Evolutionary conservation across 2,888 invertebrate genomes (phyloP).

Genomic region (Himalopsyche tibetana): DNA sequence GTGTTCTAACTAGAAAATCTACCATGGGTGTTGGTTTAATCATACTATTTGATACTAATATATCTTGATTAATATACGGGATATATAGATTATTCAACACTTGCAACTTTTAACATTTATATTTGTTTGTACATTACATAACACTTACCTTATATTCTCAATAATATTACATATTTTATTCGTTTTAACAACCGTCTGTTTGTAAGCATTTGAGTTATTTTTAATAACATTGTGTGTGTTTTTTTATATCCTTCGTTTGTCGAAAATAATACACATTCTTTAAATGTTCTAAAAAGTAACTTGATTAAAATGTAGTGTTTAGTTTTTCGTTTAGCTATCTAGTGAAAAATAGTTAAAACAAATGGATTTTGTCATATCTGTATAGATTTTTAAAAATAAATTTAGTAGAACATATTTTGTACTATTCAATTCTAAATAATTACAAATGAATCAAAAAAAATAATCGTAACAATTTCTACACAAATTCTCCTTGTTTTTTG

Average conservation of each 20-base stretch:
- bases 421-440: too few relatives aligned
- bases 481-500: too few relatives aligned
- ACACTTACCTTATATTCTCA: not conserved
- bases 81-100: not conserved
- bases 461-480: too few relatives aligned
- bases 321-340: too few relatives aligned
- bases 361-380: too few relatives aligned
- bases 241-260: not conserved
- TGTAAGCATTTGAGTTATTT: not conserved
- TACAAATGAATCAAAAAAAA: too few relatives aligned
- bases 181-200: slow-evolving; percentile 13
- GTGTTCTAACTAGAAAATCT: not conserved
- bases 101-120: not conserved
- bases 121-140: not conserved
- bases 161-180: not conserved
- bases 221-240: not conserved
- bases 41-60: not conserved
- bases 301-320: too few relatives aligned
- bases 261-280: too few relatives aligned
- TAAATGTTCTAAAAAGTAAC: too few relatives aligned
- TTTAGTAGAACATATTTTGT: too few relatives aligned
- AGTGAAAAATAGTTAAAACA: too few relatives aligned
- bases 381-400: too few relatives aligned
- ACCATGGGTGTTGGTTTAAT: slow-evolving; percentile 10
- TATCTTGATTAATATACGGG: not conserved